Base-by-base conservation (phyloP, 2,113 vertebrate species). In the Limanda limanda region DNA sequence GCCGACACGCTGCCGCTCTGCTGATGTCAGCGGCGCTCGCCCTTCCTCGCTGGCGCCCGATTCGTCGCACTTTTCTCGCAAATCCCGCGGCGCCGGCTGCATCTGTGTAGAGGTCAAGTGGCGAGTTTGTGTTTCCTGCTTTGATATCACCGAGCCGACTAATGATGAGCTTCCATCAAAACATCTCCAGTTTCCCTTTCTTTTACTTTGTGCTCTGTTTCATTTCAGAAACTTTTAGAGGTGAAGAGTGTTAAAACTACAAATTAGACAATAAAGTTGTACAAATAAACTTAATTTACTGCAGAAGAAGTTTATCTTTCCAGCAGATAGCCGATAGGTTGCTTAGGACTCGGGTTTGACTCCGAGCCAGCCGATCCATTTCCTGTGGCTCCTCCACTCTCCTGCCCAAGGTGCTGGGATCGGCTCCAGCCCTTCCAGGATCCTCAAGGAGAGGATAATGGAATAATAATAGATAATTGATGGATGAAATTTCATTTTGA, bases 21-120 rank as follows among this genome's bases (percentile, higher is more conserved):
- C 67, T 66, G 76, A 52, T 63, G 68, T 87, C 79, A 84, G 81
- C 85, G 21, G 68, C 0, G 24, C 51, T 65, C 31, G 62, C 74
- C 55, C 27, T 35, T 74, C 82, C 48, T 81, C 48, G 55, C 77
- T 21, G 71, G 25, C 24, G 42, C 14, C 18, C 54, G 68, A 88
- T 86, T 78, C 64, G 79, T 78, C 15, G 37, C 68, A 24, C 21
- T 56, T 56, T 23, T 56, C 54, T 20, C 6, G 9, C 20, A n/a
- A 54, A 54, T 54, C 51, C 18, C 7, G 20, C n/a, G 20, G 20
- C 8, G 3, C 18, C 8, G 51, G 7, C 20, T 1, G 18, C 51
- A n/a, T 54, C 51, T 7, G 9, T 54, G 51, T n/a, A n/a, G 51
- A 54, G 51, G 51, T n/a, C 51, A 21, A 3, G 51, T 8, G 20